Evolutionary conservation across 2,888 invertebrate species (phyloP).

Genomic region (Zygothrica quintamaculata): DNA sequence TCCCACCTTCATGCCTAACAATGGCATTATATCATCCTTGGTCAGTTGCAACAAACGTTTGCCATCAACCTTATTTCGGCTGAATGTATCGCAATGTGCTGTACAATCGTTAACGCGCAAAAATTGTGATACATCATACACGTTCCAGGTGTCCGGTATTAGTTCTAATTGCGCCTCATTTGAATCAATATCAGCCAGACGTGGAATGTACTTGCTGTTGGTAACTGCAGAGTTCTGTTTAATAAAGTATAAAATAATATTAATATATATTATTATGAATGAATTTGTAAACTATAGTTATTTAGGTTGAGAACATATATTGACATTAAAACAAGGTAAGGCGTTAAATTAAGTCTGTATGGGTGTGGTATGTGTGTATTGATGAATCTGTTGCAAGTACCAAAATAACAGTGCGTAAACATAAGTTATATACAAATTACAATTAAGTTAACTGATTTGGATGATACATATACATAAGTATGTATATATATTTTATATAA

Average conservation of each 20-base stretch:
- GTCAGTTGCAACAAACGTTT: slow-evolving; percentile 91
- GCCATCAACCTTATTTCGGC: slow-evolving; percentile 91
- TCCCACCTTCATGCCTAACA: slow-evolving; percentile 96
- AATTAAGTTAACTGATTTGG: slow-evolving; percentile 26
- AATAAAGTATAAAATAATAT: not conserved
- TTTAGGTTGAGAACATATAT: too few relatives aligned
- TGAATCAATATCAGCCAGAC: slow-evolving; percentile 84
- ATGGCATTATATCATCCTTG: slow-evolving; percentile 95
- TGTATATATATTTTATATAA: too few relatives aligned
- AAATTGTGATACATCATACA: slow-evolving; percentile 94
- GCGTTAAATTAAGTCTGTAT: not conserved
- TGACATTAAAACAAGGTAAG: not conserved
- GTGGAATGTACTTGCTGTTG: slow-evolving; percentile 86
- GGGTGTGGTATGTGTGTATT: slow-evolving; percentile 2
- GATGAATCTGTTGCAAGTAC: slow-evolving; percentile 70
- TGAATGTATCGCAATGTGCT: slow-evolving; percentile 89
- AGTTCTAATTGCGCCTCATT: slow-evolving; percentile 75
- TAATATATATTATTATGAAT: too few relatives aligned
- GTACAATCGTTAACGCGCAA: slow-evolving; percentile 94
- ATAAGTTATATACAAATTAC: slow-evolving; percentile 63
- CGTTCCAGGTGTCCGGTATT: slow-evolving; percentile 90
- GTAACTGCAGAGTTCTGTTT: slow-evolving; percentile 84
- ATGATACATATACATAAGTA: slow-evolving; percentile 35
- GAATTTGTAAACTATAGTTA: too few relatives aligned
- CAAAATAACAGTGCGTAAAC: slow-evolving; percentile 78